Conservation (phyloP, 2,797 vertebrate species). For the Spinibarbus caldwelli region DNA sequence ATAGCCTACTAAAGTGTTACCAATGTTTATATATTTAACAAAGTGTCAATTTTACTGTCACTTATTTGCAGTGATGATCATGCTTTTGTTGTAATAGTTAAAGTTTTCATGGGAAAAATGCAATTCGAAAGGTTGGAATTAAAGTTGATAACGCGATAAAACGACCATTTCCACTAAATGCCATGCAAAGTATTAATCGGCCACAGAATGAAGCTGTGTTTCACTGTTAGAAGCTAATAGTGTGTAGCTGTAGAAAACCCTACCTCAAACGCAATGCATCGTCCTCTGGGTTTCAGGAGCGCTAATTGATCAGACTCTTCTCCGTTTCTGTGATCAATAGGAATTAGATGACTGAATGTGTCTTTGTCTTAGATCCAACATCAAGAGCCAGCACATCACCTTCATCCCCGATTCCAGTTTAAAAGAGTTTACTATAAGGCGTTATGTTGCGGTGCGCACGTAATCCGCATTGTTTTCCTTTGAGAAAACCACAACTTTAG, state of each 20-base stretch:
- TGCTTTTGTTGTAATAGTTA: neutral
- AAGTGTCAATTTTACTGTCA: neutral
- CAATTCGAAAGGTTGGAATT: no score
- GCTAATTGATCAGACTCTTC: neutral
- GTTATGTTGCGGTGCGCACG: neutral
- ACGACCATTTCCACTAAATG: no score
- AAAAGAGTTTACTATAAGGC: neutral
- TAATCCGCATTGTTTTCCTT: neutral
- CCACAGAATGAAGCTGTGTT: neutral
- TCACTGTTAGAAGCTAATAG: neutral
- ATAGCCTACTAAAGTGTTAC: no score
- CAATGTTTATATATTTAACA: neutral
- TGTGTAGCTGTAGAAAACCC: no score
- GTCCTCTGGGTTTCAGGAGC: neutral
- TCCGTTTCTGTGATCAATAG: neutral
- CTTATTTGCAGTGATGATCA: neutral
- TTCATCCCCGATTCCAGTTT: slow-evolving; percentile 11
- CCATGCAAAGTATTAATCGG: neutral
- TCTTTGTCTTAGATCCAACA: slow-evolving; percentile 28
- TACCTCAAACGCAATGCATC: slow-evolving; percentile 3
- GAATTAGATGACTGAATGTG: neutral
- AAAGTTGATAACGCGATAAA: no score
- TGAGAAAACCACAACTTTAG: neutral
- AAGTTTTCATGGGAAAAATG: neutral
- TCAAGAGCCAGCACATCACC: slow-evolving; percentile 28